Evolutionary conservation across 2,888 invertebrate species (phyloP).

Genomic region (Agriotes lineatus): DNA sequence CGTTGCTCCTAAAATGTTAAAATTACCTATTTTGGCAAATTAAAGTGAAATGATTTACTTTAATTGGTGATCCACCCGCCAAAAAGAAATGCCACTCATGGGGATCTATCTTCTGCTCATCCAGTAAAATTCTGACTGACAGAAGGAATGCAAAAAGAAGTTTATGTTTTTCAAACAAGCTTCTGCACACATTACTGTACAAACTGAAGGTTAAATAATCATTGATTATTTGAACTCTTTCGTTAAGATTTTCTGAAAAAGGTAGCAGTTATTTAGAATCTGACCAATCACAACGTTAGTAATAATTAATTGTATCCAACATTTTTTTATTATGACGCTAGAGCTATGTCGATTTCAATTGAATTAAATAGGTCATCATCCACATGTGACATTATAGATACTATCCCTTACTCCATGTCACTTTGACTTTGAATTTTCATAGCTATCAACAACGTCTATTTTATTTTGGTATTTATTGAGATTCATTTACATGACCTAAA

Average conservation of each 20-base stretch:
- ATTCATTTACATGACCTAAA: no score
- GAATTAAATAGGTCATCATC: no score
- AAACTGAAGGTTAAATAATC: conserved; percentile 86
- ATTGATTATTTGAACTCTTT: conserved; percentile 83
- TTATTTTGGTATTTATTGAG: no score
- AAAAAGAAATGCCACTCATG: conserved; percentile 83
- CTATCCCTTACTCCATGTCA: no score
- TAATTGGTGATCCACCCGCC: conserved; percentile 76
- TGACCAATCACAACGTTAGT: background rate
- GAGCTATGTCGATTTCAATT: no score
- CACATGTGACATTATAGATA: no score
- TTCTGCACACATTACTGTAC: conserved; percentile 89
- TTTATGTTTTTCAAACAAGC: conserved; percentile 91
- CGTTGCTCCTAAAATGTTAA: conserved; percentile 64
- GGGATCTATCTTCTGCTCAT: conserved; percentile 70
- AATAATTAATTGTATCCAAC: background rate
- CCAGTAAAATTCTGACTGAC: conserved; percentile 76
- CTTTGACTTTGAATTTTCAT: no score
- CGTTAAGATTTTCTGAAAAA: conserved; percentile 75
- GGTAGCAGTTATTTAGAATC: no score
- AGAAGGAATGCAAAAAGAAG: conserved; percentile 85
- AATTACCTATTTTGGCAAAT: conserved; percentile 6
- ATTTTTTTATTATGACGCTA: no score
- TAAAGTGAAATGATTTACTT: conserved; percentile 59
- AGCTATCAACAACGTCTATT: no score